Base-by-base conservation (phyloP, 2,888 invertebrate genomes). In the Cephus runcator region DNA sequence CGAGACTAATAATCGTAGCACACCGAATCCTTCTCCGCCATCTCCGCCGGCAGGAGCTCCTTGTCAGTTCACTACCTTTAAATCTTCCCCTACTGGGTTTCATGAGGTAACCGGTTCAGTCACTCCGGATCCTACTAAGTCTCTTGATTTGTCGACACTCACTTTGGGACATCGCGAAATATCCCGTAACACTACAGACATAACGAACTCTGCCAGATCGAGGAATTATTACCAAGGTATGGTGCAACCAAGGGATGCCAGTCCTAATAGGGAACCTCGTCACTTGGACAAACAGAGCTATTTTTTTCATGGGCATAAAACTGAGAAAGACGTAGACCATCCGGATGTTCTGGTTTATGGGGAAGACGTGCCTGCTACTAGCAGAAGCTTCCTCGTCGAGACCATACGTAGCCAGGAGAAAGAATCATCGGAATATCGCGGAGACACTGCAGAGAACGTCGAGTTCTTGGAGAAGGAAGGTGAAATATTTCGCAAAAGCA, bases 291-390 rank as follows among this genome's bases (percentile, higher is more conserved):
- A 89, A 69, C 88, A 88, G 85, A 88, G 87, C 81, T 89, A 88
- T 88, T 88, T 89, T 88, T 90, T 90, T 89, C 88, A 88, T 88
- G 89, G 87, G 87, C 88, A 89, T 87, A 88, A 88, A 88, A 85
- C 87, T 87, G 87, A 88, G 87, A 88, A 89, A 86, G 86, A 88
- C 76, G 80, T 88, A 87, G 87, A 88, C 83, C 84, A 9, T 56
- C 56, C 83, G 77, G 84, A 84, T 76, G 78, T 83, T 74, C 75
- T 83, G 81, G 80, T 82, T 79, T 82, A 84, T 76, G 86, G 84
- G 75, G 81, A 83, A 75, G 81, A 77, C 23, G 78, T 78, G 15
- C 79, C 73, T 6, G 82, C 76, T 33, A 82, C 73, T 9, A 84
- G 85, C 15, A 83, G 81, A 73, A 83, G 84, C 1, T 31, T 33